A percentile compares a stretch with the other conserved stretches of the same genome.
phyloP scores from a whole-genome alignment of 2,888 invertebrate genomes.

The Prosapia bicincta region DNA sequence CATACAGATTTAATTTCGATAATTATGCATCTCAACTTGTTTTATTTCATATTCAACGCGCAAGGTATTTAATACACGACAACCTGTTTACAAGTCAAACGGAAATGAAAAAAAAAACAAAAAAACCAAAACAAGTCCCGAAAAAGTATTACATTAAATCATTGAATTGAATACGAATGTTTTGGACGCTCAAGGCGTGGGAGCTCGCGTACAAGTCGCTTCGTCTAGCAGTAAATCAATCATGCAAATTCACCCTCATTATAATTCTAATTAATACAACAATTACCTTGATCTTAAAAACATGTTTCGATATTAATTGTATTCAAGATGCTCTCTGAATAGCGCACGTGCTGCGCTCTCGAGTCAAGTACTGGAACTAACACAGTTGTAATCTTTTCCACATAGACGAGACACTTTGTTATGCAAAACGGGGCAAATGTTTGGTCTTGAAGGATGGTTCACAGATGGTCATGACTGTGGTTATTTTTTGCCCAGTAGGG shows the following conservation, averaged over 20 bases:
- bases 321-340: not conserved
- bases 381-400: not conserved
- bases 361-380: not conserved
- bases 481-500: too few species aligned
- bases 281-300: not conserved
- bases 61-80: not conserved
- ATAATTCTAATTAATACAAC: not conserved
- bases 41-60: not conserved
- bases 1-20: too few species aligned
- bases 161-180: not conserved
- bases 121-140: not conserved
- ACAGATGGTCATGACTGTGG: not conserved
- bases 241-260: not conserved
- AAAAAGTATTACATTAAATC: not conserved
- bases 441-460: not conserved
- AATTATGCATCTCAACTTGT: not conserved
- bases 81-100: not conserved
- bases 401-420: not conserved
- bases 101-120: too few species aligned
- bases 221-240: not conserved
- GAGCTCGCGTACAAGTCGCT: not conserved
- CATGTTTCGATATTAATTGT: not conserved
- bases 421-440: not conserved
- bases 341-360: not conserved
- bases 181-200: not conserved